A percentile compares a stretch with the other conserved stretches of the same genome.
Conservation (phyloP, 2,888 invertebrate genomes). For the Ashinkailepas kermadecensis region DNA sequence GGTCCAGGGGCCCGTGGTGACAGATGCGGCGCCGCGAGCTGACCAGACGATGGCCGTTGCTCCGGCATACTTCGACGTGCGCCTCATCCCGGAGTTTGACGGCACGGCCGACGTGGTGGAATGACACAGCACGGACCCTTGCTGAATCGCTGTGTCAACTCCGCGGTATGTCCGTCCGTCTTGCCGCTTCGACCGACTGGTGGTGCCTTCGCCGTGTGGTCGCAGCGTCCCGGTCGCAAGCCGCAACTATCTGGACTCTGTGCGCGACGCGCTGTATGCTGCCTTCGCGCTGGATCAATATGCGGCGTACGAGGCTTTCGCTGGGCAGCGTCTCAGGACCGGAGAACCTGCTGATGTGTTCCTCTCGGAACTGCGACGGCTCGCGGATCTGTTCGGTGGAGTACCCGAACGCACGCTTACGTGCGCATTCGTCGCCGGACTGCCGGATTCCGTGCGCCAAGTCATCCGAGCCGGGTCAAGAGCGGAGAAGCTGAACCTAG, state of each 20-base stretch:
- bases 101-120: background rate
- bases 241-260: background rate
- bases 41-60: too few species aligned
- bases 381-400: background rate
- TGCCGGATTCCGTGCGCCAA: conserved; percentile 2
- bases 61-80: background rate
- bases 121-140: background rate
- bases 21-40: too few species aligned
- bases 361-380: background rate
- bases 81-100: background rate
- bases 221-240: background rate
- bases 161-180: background rate
- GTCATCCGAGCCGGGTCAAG: background rate
- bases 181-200: background rate
- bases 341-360: background rate
- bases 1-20: too few species aligned
- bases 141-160: background rate
- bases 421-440: conserved; percentile 1
- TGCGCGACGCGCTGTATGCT: background rate
- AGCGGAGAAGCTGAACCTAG: background rate
- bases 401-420: background rate
- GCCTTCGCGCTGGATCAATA: background rate
- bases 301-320: background rate
- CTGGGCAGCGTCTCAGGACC: background rate
- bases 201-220: background rate